phyloP scores from a whole-genome alignment of 2,888 invertebrate species.

The Dusona sp. region DNA sequence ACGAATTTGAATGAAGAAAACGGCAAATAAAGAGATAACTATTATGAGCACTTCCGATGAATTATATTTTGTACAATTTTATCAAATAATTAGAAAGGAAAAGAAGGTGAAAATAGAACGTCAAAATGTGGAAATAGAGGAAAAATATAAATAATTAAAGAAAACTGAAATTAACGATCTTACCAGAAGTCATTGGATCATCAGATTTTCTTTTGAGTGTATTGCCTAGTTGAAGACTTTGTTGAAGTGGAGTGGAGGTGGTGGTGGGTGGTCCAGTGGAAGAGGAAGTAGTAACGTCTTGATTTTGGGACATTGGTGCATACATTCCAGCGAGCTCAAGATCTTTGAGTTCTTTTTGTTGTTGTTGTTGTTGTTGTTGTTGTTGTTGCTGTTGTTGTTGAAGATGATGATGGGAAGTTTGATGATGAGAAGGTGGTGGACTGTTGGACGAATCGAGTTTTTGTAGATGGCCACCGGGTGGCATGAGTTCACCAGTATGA shows the following conservation, averaged over 20 bases:
- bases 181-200: slow-evolving; percentile 81
- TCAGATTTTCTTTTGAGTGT: slow-evolving; percentile 81
- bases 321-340: slow-evolving; percentile 83
- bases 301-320: slow-evolving; percentile 81
- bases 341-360: slow-evolving; percentile 84
- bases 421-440: slow-evolving; percentile 83
- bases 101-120: neutral
- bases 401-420: slow-evolving; percentile 79
- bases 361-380: slow-evolving; percentile 83
- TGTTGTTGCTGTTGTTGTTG: slow-evolving; percentile 84
- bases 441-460: slow-evolving; percentile 85
- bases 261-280: slow-evolving; percentile 81
- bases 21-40: too few relatives aligned
- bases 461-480: slow-evolving; percentile 81
- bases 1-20: too few relatives aligned
- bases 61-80: too few relatives aligned
- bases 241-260: slow-evolving; percentile 84
- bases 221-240: slow-evolving; percentile 80
- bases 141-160: neutral
- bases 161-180: neutral
- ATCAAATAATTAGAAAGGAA: neutral
- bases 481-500: slow-evolving; percentile 82
- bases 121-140: neutral
- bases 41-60: too few relatives aligned
- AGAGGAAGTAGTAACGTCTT: slow-evolving; percentile 85